Evolutionary conservation across 2,797 vertebrate species (phyloP), one percentile per base, ranked within the genome.

Genomic region (Coracias cyanogaster): DNA sequence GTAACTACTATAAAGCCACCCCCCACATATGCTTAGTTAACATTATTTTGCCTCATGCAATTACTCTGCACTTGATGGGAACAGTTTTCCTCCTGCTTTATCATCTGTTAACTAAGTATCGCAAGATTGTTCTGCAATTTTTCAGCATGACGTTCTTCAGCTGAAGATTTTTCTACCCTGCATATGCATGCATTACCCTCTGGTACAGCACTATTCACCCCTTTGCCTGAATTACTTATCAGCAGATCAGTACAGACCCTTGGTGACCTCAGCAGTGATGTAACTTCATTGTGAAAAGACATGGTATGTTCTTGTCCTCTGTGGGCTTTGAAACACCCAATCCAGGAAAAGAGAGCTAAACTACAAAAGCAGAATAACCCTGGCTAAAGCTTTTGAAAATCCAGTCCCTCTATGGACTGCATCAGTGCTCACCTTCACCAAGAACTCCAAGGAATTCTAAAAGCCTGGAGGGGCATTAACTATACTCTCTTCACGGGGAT

Each of bases 331-430:
- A 94, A 94, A 85, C 29, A 43, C 24, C 37, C 26, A 70, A 85
- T 13, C 31, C 57, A 67, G 61, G 6, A 80, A 43, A 71, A 57
- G 15, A 76, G 18, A 73, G 67, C 3, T 15, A 46, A 54, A 0
- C 61, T 69, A 81, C 9, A 76, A 65, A 91, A 60, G 24, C 46
- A 70, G 7, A 35, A 65, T 9, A 29, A 39, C 8, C 29, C 16
- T 25, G 43, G 24, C 80, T 62, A 49, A 72, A 77, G n/a, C 18
- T 83, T 88, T 45, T 57, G 57, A 88, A 86, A 93, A 86, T 18
- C 46, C 41, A 77, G 0, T 37, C 16, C 24, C 54, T 66, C 54
- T 33, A 10, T 2, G n/a, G 69, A 58, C 0, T 69, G n/a, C 24
- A 91, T 25, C n/a, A 62, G 24, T 10, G 31, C 41, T 45, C 41